A percentile compares a stretch with the other conserved stretches of the same genome.
Evolutionary conservation across 30 jellyfish, hydroid and myxozoan species (phyloP).

Genomic region (Pelagia noctiluca): DNA sequence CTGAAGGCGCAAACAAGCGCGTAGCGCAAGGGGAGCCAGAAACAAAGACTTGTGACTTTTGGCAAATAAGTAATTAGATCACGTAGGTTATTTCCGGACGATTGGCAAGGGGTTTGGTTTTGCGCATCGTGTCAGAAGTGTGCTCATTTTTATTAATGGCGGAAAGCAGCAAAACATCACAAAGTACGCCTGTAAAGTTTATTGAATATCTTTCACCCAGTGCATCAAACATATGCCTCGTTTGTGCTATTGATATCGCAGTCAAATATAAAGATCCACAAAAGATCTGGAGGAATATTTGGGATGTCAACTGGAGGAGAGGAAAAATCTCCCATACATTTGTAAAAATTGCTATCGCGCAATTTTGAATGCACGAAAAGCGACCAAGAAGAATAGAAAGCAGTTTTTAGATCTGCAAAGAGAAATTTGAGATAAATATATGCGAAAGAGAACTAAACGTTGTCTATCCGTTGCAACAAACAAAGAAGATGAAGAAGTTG

Average conservation of each 20-base stretch:
- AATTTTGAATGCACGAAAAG: not conserved
- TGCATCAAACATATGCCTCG: not conserved
- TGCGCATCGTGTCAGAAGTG: not conserved
- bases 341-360: not conserved
- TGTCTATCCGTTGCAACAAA: not conserved
- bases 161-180: not conserved
- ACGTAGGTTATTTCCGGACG: not conserved
- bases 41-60: not conserved
- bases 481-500: too few relatives aligned
- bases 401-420: not conserved
- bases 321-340: not conserved
- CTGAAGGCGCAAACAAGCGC: constrained; percentile 2
- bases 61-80: too few relatives aligned
- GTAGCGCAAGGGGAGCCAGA: not conserved
- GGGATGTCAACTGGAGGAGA: not conserved
- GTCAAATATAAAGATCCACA: not conserved
- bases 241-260: not conserved
- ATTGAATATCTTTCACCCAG: not conserved
- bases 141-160: not conserved
- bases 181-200: not conserved
- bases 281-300: not conserved
- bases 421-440: not conserved
- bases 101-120: not conserved
- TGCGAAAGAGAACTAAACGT: not conserved
- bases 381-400: not conserved